Evolutionary conservation across 2,888 invertebrate species (phyloP).

Genomic region (Agonopterix subpropinquella): DNA sequence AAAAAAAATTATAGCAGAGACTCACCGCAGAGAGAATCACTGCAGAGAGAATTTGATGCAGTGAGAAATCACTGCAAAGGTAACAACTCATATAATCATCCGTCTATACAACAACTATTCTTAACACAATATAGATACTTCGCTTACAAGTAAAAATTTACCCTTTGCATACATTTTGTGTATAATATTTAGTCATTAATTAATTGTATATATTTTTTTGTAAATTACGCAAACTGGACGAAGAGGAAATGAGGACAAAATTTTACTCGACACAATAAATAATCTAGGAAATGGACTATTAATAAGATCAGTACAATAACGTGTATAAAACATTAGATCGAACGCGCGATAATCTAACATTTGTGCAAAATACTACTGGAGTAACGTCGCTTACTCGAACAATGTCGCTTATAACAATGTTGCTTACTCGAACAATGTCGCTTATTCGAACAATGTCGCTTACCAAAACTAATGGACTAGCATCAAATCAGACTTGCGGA

Average conservation of each 20-base stretch:
- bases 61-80: too few species aligned
- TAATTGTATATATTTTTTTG: slow-evolving; percentile 10
- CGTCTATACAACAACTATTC: slow-evolving; percentile 27
- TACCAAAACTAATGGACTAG: slow-evolving; percentile 37
- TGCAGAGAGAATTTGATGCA: too few species aligned
- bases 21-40: too few species aligned
- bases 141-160: slow-evolving; percentile 34
- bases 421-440: slow-evolving; percentile 23
- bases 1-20: too few species aligned
- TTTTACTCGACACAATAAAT: slow-evolving; percentile 9
- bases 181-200: slow-evolving; percentile 10
- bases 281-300: slow-evolving; percentile 10
- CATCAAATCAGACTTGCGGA: slow-evolving; percentile 48
- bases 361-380: slow-evolving; percentile 39
- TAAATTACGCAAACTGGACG: slow-evolving; percentile 30
- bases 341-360: slow-evolving; percentile 13
- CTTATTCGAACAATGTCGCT: neutral
- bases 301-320: slow-evolving; percentile 6
- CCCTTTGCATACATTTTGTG: slow-evolving; percentile 39
- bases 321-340: slow-evolving; percentile 7
- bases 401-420: neutral
- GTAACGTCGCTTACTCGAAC: slow-evolving; percentile 11
- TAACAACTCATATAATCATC: too few species aligned
- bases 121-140: slow-evolving; percentile 31
- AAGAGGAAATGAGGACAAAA: slow-evolving; percentile 28